These are phyloP conservation scores for Nyctibius grandis DNA, from an alignment of 2,797 vertebrate genomes.

Conservation along the genomic window DNA sequence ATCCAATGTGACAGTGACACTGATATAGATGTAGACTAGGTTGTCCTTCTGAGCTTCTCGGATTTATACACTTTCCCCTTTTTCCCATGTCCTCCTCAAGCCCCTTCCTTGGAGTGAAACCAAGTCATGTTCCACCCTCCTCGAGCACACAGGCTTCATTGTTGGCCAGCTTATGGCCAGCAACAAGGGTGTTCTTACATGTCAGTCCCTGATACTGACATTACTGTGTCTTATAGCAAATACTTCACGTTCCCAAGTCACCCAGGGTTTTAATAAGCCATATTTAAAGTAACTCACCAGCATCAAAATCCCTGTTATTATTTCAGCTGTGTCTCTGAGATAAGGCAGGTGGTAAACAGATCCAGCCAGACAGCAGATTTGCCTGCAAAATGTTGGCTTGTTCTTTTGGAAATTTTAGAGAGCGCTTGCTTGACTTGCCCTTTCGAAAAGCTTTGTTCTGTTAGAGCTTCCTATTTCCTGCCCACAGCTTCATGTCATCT, in stretches of 20 bases:
- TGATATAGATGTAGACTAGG: not conserved
- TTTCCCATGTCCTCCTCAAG: not conserved
- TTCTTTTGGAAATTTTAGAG: conserved; percentile 38
- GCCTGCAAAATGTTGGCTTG: conserved; percentile 33
- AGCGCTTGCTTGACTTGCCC: conserved; percentile 43
- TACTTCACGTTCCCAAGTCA: not conserved
- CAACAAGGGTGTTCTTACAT: not conserved
- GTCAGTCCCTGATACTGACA: not conserved
- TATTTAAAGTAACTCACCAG: conserved; percentile 30
- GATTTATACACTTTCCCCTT: not conserved
- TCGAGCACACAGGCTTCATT: not conserved
- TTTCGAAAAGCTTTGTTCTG: conserved; percentile 61
- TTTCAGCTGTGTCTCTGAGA: conserved; percentile 61
- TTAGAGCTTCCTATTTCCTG: not conserved
- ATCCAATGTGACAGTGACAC: not conserved
- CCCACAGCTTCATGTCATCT: not conserved
- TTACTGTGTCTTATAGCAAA: not conserved
- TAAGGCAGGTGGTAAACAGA: conserved; percentile 68
- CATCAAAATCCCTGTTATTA: conserved; percentile 51
- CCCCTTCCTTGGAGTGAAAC: not conserved
- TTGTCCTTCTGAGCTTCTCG: not conserved
- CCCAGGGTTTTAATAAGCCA: conserved; percentile 39
- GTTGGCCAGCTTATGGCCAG: not conserved
- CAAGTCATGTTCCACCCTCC: not conserved
- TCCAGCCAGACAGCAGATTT: conserved; percentile 31